Evolutionary conservation across 2,113 vertebrate species (phyloP), one percentile per base, ranked within the genome.

Genomic region (Nibea coibor): DNA sequence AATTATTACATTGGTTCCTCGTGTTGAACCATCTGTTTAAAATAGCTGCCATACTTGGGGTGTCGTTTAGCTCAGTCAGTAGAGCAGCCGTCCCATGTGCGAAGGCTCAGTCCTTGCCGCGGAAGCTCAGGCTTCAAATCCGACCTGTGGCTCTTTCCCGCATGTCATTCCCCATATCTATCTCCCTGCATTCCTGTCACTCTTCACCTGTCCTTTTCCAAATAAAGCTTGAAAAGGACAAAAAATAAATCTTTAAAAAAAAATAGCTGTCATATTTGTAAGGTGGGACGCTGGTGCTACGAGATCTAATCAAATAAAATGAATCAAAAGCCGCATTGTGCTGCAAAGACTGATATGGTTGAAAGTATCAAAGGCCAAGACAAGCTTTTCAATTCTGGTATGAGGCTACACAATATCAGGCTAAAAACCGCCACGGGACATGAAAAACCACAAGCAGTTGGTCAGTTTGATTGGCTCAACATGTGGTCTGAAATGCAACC

Each of bases 291-390:
- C 47, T 61, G 61, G 67, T 67, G 48, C 58, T n/a, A 35, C 75
- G 31, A 31, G 62, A 78, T 77, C 50, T 48, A 72, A 79, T 28
- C 43, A 70, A 66, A 67, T 83, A 61, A 75, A 68, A 58, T 48
- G 72, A 71, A 84, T 88, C 63, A 78, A 78, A 80, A 39, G 68
- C 75, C 31, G 39, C 42, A 10, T 17, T 39, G 66, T 64, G 47
- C 66, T 67, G 64, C 75, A 39, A 59, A 69, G 70, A 69, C 31
- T 19, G 31, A 62, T 66, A n/a, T 20, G 35, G 35, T 31, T 10
- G 65, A 75, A 19, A 67, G 45, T 71, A 31, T 76, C 22, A 54
- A 35, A 64, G 43, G 22, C 26, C 63, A 12, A 35, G 19, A 31
- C 26, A 16, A 47, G 16, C 19, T 58, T 24, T 35, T n/a, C 19